These are phyloP conservation scores for Xanthorhoe spadicearia DNA, from an alignment of 2,888 invertebrate species.

Conservation along the genomic window DNA sequence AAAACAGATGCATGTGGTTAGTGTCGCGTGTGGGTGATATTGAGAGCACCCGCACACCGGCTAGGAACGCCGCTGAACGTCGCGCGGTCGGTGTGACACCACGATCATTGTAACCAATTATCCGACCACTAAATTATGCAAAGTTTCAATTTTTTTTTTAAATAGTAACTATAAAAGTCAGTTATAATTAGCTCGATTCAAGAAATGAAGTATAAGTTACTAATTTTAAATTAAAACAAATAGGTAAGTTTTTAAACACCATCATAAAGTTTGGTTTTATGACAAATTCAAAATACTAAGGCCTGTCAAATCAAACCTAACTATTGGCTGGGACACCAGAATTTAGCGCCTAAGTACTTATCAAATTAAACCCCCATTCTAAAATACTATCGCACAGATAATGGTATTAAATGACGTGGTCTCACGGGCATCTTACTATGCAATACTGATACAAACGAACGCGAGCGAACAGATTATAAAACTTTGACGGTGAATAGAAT, in stretches of 20 bases:
- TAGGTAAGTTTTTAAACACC: neutral
- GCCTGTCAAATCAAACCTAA: neutral
- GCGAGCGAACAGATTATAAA: constrained; percentile 15
- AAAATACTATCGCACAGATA: neutral
- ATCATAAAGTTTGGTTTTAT: neutral
- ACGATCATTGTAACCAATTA: neutral
- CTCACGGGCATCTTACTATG: constrained; percentile 1
- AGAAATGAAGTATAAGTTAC: too few relatives aligned
- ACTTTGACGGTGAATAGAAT: too few relatives aligned
- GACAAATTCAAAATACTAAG: neutral
- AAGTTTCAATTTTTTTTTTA: too few relatives aligned
- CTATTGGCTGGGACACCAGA: neutral
- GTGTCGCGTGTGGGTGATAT: neutral
- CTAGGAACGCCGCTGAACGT: neutral
- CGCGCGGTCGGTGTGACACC: constrained; percentile 8
- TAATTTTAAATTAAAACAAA: too few relatives aligned
- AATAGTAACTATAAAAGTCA: too few relatives aligned
- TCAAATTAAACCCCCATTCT: neutral
- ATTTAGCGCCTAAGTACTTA: neutral
- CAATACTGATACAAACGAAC: constrained; percentile 4
- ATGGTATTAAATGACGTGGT: constrained; percentile 4
- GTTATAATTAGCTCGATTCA: too few relatives aligned
- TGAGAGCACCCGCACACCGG: constrained; percentile 5
- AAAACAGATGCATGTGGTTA: constrained; percentile 18
- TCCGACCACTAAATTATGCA: too few relatives aligned